Conservation (phyloP, 2,113 vertebrate genomes). For the Thomomys bottae region DNA sequence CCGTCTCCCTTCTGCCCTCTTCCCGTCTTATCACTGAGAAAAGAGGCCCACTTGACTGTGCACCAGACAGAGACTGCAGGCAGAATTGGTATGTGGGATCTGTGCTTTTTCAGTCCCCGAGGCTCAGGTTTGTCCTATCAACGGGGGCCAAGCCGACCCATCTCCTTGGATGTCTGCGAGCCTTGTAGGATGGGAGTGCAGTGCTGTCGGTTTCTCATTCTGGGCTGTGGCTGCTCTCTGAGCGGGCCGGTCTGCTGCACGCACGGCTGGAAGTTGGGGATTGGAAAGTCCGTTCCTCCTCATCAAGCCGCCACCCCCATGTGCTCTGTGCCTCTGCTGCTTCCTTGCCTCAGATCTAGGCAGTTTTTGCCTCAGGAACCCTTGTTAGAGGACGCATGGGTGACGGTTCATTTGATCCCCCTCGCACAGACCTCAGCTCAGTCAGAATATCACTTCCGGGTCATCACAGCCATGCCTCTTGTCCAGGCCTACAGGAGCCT, state of each 20-base stretch:
- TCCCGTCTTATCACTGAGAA: background rate
- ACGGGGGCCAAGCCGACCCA: background rate
- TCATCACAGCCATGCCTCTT: too few species aligned
- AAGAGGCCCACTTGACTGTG: background rate
- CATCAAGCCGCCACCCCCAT: rapidly evolving
- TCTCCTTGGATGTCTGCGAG: too few species aligned
- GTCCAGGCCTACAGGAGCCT: rapidly evolving
- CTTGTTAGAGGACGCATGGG: rapidly evolving
- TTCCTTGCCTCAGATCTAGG: background rate
- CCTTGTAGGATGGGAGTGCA: too few species aligned
- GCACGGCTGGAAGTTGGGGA: background rate
- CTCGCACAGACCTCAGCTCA: rapidly evolving
- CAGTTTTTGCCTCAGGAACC: background rate
- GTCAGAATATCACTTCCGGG: background rate
- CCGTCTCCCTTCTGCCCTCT: too few species aligned
- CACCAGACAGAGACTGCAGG: rapidly evolving
- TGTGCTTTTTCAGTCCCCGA: too few species aligned
- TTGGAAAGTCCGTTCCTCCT: rapidly evolving
- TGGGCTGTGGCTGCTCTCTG: background rate
- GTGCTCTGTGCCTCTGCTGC: rapidly evolving
- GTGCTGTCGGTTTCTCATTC: rapidly evolving
- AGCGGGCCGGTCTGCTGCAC: rapidly evolving
- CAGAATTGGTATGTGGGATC: background rate
- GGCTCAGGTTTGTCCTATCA: background rate
- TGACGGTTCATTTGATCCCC: rapidly evolving